Percentiles rank a stretch among this genome's conserved stretches.
phyloP scores from a whole-genome alignment of 2,888 invertebrate species.

The Callimorpha dominula region DNA sequence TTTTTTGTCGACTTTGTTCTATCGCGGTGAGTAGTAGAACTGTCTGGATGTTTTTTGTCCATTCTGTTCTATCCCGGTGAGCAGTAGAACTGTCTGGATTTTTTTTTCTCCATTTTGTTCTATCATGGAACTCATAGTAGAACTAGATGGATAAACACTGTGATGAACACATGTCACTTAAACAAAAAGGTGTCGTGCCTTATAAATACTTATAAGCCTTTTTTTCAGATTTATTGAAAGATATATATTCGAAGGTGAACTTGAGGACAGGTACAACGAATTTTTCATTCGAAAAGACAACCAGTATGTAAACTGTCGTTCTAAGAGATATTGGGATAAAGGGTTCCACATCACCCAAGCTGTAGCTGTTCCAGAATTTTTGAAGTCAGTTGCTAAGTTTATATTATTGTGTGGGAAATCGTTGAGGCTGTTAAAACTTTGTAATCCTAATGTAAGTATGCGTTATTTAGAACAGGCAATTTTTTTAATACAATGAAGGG shows the following conservation, averaged over 20 bases:
- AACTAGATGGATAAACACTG: no score
- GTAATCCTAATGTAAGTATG: slow-evolving; percentile 88
- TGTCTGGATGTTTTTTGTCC: no score
- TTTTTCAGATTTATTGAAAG: slow-evolving; percentile 89
- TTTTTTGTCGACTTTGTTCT: no score
- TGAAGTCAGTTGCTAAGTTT: slow-evolving; percentile 87
- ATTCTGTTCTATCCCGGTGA: no score
- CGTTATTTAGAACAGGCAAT: not conserved
- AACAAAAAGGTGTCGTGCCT: no score
- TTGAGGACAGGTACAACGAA: slow-evolving; percentile 93
- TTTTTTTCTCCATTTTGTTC: no score
- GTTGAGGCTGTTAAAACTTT: slow-evolving; percentile 89
- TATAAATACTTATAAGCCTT: no score
- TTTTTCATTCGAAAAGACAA: slow-evolving; percentile 92
- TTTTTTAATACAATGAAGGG: not conserved
- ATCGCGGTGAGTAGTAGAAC: no score
- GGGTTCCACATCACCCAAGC: slow-evolving; percentile 84
- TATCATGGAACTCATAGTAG: no score
- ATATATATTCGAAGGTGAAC: slow-evolving; percentile 94
- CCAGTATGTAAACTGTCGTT: slow-evolving; percentile 88
- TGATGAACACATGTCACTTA: no score
- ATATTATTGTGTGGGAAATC: slow-evolving; percentile 92
- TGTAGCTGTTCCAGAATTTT: slow-evolving; percentile 89
- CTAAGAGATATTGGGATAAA: slow-evolving; percentile 90
- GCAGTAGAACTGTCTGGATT: no score